Base-by-base conservation (phyloP, 1,140 invertebrate species). In the Asbolus verrucosus region DNA sequence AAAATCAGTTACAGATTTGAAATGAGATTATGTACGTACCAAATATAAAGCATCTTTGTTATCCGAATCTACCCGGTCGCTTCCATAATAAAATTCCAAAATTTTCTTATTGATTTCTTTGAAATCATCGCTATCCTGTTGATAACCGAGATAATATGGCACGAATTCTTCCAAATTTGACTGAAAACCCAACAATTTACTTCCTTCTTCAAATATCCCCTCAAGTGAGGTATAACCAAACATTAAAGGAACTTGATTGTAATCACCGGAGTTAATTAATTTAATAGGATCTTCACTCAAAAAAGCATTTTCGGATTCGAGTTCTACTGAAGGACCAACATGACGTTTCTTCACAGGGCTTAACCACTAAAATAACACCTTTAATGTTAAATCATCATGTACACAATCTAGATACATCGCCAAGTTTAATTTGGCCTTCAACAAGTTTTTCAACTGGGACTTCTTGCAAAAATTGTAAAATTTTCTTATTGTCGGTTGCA, bases 181-280 rank as follows among this genome's bases (percentile, higher is more conserved):
- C 14, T 27, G 3, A 5, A 19, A 4, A 18, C 36, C 18, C 19
- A 19, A 24, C 24, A 72, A 77, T 15, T 77, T 77, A 6, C 81
- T 78, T 59, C 80, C 54, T 24, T 80, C 72, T 5, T 68, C 69
- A 2, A 84, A 73, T 5, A 86, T 72, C 9, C 86, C 86, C 82
- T 92, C 90, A 4, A 81, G 77, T 13, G 74, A 80, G 72, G 84
- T 87, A 31, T 86, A 85, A 0, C 90, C 90, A n/a, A 85, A 73
- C 5, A 91, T 82, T 13, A 86, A 80, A 0, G 90, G 89, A 6
- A 91, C 81, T 63, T 85, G 83, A 24, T 84, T 74, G 31, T 84
- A 83, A 36, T 79, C 79, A 41, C 84, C 80, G n/a, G 74, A 75
- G 13, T 74, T 18, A 4, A 85, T 65, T 41, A 81, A 66, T 38